These are phyloP conservation scores for Okapia johnstoni DNA, from an alignment of 2,113 vertebrate genomes.

Conservation along the genomic window DNA sequence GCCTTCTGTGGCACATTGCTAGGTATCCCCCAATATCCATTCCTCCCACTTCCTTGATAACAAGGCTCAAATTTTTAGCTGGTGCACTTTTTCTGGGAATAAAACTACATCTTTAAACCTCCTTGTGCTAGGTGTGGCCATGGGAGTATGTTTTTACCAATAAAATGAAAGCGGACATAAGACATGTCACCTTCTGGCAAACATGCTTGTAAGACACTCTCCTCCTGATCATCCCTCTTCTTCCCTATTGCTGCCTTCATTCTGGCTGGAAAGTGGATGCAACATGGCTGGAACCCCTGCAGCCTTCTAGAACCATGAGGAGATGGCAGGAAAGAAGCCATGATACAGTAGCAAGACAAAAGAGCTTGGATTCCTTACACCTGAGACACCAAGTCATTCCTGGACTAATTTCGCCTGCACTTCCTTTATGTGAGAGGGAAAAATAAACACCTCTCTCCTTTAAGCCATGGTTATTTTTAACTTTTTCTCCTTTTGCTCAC, in stretches of 20 bases:
- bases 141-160: neutral
- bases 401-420: neutral
- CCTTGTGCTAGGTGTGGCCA: neutral
- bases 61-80: neutral
- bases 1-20: neutral
- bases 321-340: neutral
- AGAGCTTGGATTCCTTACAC: neutral
- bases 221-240: neutral
- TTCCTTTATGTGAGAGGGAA: neutral
- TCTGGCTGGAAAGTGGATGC: neutral
- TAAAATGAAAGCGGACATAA: neutral
- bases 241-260: neutral
- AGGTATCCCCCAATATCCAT: neutral
- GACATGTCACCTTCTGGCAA: neutral
- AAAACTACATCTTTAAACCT: neutral
- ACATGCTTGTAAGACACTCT: neutral
- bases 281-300: neutral
- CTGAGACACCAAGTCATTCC: neutral
- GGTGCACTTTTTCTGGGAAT: neutral
- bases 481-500: neutral
- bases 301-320: neutral
- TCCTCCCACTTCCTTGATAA: neutral
- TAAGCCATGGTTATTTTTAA: neutral
- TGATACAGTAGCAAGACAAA: neutral
- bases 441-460: neutral